Conservation (phyloP, 2,797 vertebrate species). For the Apodemus agrarius region DNA sequence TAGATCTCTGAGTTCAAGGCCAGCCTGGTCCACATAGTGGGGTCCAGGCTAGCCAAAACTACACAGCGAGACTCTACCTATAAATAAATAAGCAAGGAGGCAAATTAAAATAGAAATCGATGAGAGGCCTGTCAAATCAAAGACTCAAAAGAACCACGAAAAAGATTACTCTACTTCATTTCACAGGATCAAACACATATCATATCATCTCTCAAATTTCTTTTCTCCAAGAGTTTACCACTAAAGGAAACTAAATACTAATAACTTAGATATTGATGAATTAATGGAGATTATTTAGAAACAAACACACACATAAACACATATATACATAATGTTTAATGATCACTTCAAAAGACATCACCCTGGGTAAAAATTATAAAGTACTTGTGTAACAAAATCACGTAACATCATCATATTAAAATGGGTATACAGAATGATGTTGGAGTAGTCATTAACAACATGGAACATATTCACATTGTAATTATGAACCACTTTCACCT, state of each 20-base stretch:
- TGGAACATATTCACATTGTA: constrained; percentile 48
- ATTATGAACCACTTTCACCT: constrained; percentile 72
- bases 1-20: neutral
- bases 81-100: neutral
- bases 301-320: neutral
- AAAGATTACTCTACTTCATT: neutral
- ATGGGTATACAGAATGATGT: constrained; percentile 20
- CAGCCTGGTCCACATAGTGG: neutral
- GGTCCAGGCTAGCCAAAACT: neutral
- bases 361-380: constrained; percentile 57
- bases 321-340: neutral
- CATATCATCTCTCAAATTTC: neutral
- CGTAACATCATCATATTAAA: constrained; percentile 30
- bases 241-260: neutral
- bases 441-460: constrained; percentile 60
- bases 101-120: neutral
- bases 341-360: constrained; percentile 40
- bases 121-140: neutral
- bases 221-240: constrained; percentile 34
- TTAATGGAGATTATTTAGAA: neutral
- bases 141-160: neutral
- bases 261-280: neutral
- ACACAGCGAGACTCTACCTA: neutral
- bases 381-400: constrained; percentile 50
- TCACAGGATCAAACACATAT: neutral